These are phyloP conservation scores for Ceratoteleas bidentatus DNA, from an alignment of 1,140 invertebrate species.

Conservation along the genomic window DNA sequence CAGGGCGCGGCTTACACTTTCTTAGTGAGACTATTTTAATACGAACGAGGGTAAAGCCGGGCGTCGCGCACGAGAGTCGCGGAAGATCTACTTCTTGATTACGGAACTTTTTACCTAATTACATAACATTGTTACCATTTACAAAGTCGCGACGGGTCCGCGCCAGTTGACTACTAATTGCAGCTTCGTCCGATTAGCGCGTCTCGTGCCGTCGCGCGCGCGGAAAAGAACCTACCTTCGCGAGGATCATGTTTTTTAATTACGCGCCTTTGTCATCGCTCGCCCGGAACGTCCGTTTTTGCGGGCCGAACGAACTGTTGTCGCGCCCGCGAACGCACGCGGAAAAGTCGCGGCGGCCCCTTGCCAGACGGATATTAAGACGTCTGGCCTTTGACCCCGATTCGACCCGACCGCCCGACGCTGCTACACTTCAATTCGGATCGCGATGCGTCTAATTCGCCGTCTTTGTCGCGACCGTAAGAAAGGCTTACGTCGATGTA, in stretches of 20 bases:
- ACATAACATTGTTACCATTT: conserved; percentile 76
- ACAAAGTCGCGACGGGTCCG: conserved; percentile 70
- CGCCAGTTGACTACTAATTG: conserved; percentile 71
- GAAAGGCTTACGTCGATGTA: conserved; percentile 14
- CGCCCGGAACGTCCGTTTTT: too few species aligned
- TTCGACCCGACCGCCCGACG: conserved; percentile 59
- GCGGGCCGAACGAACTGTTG: too few species aligned
- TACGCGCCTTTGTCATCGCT: conserved; percentile 3
- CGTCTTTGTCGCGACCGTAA: conserved; percentile 66
- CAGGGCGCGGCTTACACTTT: conserved; percentile 74
- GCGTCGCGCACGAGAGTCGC: conserved; percentile 66
- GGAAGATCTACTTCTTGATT: conserved; percentile 78
- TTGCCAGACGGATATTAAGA: conserved; percentile 76
- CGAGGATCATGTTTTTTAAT: conserved; percentile 31
- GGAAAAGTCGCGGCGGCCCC: too few species aligned
- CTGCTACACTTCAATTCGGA: conserved; percentile 73
- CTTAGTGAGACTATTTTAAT: conserved; percentile 77
- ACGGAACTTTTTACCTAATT: conserved; percentile 76
- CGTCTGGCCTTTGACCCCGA: conserved; percentile 77
- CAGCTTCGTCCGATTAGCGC: conserved; percentile 60
- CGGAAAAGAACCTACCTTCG: conserved; percentile 31
- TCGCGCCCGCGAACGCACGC: too few species aligned
- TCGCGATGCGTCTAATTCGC: conserved; percentile 70
- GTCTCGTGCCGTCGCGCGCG: conserved; percentile 47
- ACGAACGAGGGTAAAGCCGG: conserved; percentile 70